phyloP scores from a whole-genome alignment of 2,113 vertebrate genomes.

The Pungitius pungitius region DNA sequence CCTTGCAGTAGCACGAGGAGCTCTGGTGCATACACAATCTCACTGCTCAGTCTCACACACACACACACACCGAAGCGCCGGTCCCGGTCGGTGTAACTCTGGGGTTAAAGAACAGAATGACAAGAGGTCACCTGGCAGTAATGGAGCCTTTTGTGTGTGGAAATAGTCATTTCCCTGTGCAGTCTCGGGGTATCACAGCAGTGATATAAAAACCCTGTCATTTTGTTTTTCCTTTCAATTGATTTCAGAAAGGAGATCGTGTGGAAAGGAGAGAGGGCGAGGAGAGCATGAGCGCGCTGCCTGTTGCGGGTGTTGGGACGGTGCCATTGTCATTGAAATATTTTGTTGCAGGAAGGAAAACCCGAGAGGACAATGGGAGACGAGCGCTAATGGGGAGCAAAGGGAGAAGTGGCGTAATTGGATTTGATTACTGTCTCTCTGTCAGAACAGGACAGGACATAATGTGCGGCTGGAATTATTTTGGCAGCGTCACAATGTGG shows the following conservation, averaged over 20 bases:
- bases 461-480: constrained; percentile 65
- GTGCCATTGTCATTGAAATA: constrained; percentile 78
- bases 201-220: constrained; percentile 73
- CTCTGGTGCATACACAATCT: constrained; percentile 50
- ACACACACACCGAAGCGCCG: constrained; percentile 22
- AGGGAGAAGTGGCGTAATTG: constrained; percentile 74
- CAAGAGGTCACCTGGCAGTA: constrained; percentile 75
- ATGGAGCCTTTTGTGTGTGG: constrained; percentile 80
- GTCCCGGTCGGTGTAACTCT: constrained; percentile 59
- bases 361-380: constrained; percentile 69
- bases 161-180: constrained; percentile 80
- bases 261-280: constrained; percentile 51
- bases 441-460: constrained; percentile 65
- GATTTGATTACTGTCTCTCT: constrained; percentile 74
- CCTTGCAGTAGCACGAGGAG: constrained; percentile 36
- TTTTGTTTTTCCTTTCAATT: constrained; percentile 76
- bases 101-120: constrained; percentile 74
- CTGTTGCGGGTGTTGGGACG: constrained; percentile 60
- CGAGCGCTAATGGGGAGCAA: constrained; percentile 75
- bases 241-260: constrained; percentile 60
- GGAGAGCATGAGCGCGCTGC: constrained; percentile 36
- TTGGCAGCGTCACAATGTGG: constrained; percentile 47
- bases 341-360: constrained; percentile 70
- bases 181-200: constrained; percentile 69
- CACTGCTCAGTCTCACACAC: constrained; percentile 30